A percentile compares a stretch with the other conserved stretches of the same genome.
Conservation (phyloP, 2,113 vertebrate species). For the Rhynchomys soricoides region DNA sequence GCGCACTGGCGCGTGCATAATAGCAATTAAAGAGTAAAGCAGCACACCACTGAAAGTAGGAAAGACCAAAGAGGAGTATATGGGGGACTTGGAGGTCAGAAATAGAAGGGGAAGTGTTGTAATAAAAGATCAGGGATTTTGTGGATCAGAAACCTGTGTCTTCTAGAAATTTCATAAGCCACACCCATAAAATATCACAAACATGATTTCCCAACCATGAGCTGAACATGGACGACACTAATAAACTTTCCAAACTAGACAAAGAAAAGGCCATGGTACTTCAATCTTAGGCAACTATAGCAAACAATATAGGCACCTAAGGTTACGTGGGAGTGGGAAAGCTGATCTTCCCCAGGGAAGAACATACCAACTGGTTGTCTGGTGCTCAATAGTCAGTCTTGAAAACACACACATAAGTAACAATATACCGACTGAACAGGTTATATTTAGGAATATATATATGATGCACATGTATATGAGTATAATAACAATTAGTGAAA, state of each 20-base stretch:
- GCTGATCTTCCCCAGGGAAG: background rate
- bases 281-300: background rate
- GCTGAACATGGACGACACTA: background rate
- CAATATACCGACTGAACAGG: background rate
- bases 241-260: background rate
- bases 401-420: background rate
- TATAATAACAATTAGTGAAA: background rate
- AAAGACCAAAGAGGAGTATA: background rate
- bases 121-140: background rate
- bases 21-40: background rate
- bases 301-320: background rate
- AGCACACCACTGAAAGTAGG: background rate
- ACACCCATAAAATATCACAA: background rate
- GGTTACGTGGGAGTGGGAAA: no score
- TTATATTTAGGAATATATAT: background rate
- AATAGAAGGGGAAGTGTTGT: background rate
- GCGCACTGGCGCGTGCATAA: no score
- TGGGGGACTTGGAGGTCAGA: background rate
- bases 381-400: background rate
- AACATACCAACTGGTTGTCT: background rate
- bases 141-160: no score
- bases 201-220: background rate
- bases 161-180: background rate
- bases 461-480: no score
- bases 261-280: background rate